Conservation (phyloP, 2,888 invertebrate species). For the Diploptera punctata region DNA sequence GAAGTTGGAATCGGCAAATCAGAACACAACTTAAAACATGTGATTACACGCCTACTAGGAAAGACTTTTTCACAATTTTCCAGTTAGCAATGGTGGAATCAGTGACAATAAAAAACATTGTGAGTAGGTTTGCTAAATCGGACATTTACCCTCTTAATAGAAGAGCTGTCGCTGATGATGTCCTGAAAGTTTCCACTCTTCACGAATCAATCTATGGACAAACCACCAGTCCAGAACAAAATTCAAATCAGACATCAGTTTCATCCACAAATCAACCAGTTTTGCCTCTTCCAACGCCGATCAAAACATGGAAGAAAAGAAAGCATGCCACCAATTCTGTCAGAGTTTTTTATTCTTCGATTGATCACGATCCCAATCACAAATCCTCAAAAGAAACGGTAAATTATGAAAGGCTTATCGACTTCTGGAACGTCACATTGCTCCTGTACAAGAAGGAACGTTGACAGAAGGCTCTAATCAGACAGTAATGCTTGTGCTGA, state of each 20-base stretch:
- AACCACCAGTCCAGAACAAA: not conserved
- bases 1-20: not conserved
- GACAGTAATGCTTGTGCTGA: not conserved
- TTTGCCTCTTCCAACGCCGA: not conserved
- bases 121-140: not conserved
- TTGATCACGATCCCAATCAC: not conserved
- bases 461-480: not conserved
- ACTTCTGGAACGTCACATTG: not conserved
- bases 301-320: not conserved
- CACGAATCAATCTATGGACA: not conserved
- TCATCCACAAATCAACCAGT: not conserved
- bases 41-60: constrained; percentile 3
- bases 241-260: not conserved
- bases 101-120: not conserved
- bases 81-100: not conserved
- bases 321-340: not conserved
- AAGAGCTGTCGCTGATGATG: not conserved
- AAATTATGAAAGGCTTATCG: not conserved
- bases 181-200: not conserved
- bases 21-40: not conserved
- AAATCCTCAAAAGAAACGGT: not conserved
- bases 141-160: not conserved
- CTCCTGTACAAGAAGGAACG: not conserved
- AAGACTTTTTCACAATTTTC: not conserved
- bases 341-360: not conserved